phyloP scores from a whole-genome alignment of 1,140 invertebrate species.

The Wasmannia auropunctata region DNA sequence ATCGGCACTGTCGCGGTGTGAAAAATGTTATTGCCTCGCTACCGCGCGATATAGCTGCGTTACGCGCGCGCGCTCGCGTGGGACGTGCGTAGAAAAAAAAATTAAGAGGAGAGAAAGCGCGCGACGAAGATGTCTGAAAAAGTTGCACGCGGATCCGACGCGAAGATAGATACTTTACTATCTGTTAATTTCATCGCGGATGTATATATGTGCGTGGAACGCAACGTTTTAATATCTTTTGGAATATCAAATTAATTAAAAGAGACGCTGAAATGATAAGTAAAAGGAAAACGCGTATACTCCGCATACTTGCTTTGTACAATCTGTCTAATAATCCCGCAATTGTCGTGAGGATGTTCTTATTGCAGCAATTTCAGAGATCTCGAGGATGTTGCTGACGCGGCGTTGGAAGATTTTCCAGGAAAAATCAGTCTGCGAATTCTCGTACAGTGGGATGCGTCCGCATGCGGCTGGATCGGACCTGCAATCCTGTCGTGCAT shows the following conservation, averaged over 20 bases:
- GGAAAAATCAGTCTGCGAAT: neutral
- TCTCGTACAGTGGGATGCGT: neutral
- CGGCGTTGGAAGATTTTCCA: no score
- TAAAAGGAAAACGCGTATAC: no score
- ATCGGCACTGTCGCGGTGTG: constrained; percentile 7
- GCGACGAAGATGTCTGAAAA: neutral
- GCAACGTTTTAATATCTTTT: neutral
- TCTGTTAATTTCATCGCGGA: neutral
- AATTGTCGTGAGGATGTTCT: no score
- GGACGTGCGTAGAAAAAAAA: neutral
- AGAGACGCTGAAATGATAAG: no score
- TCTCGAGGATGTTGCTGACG: neutral
- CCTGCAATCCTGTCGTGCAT: neutral
- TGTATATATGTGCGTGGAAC: neutral
- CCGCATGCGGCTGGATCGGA: neutral
- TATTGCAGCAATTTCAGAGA: neutral
- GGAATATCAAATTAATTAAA: no score
- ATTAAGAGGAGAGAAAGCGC: neutral
- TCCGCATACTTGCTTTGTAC: no score
- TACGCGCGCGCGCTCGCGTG: neutral
- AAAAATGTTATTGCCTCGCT: constrained; percentile 21
- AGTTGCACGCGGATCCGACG: neutral
- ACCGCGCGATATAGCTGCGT: neutral
- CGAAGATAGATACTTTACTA: neutral
- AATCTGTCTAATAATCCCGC: no score